A percentile compares a stretch with the other conserved stretches of the same genome.
phyloP scores from a whole-genome alignment of 1,140 invertebrate species.

The Neodiprion fabricii region DNA sequence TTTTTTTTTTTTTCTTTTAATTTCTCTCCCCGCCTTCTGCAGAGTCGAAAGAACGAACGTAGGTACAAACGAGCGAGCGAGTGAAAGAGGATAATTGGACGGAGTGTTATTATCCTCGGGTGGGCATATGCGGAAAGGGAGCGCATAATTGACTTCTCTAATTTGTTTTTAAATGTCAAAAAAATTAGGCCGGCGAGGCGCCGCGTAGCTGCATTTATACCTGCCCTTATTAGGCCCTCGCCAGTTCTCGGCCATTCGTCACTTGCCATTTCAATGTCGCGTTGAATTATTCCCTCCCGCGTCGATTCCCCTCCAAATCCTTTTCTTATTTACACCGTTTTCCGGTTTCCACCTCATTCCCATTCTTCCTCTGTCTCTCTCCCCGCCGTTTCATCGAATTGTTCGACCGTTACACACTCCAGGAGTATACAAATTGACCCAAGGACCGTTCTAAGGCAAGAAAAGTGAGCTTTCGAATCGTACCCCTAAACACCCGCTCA shows the following conservation, averaged over 20 bases:
- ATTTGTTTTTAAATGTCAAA: constrained; percentile 2
- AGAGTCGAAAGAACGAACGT: not conserved
- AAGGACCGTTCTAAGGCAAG: not conserved
- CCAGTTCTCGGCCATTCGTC: too few species aligned
- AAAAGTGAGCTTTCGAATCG: too few species aligned
- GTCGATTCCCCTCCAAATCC: not conserved
- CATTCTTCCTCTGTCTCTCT: too few species aligned
- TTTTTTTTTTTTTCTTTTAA: too few species aligned
- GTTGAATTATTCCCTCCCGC: not conserved
- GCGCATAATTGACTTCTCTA: not conserved
- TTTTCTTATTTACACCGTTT: not conserved
- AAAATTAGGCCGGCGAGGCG: not conserved
- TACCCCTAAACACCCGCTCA: too few species aligned
- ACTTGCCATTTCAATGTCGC: too few species aligned
- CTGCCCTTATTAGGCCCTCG: too few species aligned
- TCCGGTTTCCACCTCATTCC: too few species aligned
- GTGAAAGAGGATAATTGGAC: constrained; percentile 7
- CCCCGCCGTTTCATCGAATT: too few species aligned
- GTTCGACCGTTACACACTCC: too few species aligned
- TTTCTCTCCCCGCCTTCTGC: not conserved
- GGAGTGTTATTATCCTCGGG: constrained; percentile 1
- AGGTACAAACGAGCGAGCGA: not conserved
- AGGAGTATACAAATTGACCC: not conserved
- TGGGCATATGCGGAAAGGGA: not conserved
- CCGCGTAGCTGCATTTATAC: too few species aligned